Evolutionary conservation across 2,797 vertebrate genomes (phyloP).

Genomic region (Mallotus villosus): DNA sequence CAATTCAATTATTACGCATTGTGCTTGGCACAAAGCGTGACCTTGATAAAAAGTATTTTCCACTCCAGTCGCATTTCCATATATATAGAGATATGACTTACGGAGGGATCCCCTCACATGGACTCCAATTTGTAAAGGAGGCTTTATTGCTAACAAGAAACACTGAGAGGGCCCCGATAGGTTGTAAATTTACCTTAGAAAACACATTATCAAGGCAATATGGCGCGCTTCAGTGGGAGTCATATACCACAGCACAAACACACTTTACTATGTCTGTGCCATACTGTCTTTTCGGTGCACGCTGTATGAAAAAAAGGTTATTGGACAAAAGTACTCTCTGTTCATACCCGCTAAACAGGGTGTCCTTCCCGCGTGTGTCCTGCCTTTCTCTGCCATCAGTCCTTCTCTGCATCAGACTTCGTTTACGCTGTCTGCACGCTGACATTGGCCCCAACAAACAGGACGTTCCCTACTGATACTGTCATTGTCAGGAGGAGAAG

Average conservation of each 20-base stretch:
- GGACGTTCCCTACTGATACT: neutral
- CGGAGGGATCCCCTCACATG: neutral
- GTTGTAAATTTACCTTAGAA: too few species aligned
- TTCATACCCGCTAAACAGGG: neutral
- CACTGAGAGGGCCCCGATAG: too few species aligned
- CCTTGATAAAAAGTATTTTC: conserved; percentile 19
- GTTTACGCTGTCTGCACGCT: neutral
- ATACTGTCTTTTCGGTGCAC: too few species aligned
- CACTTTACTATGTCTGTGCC: too few species aligned
- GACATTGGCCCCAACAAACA: neutral
- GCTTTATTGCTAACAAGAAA: too few species aligned
- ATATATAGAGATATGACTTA: conserved; percentile 16
- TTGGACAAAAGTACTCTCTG: too few species aligned
- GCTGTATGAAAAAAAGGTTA: too few species aligned
- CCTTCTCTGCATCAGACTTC: neutral
- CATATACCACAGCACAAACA: too few species aligned
- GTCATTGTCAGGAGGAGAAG: neutral
- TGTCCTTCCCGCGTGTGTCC: neutral
- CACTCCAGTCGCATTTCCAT: conserved; percentile 27
- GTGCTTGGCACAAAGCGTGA: conserved; percentile 18
- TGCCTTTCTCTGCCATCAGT: neutral
- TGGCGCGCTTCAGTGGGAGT: too few species aligned
- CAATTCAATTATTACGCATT: too few species aligned
- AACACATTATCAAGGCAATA: too few species aligned
- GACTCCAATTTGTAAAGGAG: too few species aligned